Evolutionary conservation across 2,113 vertebrate genomes (phyloP).

Genomic region (Sardina pilchardus): DNA sequence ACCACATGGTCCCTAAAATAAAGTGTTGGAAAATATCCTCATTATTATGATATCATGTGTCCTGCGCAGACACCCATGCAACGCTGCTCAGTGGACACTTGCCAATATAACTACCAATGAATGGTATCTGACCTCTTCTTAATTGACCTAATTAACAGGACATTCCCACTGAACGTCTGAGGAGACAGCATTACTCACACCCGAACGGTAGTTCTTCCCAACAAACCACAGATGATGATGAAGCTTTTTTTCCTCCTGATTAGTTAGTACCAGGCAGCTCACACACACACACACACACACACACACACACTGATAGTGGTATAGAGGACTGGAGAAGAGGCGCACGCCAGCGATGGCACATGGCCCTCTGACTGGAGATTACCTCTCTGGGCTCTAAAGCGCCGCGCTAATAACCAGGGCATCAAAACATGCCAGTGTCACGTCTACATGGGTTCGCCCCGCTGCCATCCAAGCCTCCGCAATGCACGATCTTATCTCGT

Average conservation of each 20-base stretch:
- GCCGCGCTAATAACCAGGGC: not conserved
- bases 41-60: not conserved
- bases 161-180: not conserved
- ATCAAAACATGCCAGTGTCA: not conserved
- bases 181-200: not conserved
- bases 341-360: not conserved
- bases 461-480: not conserved
- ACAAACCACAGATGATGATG: not conserved
- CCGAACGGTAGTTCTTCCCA: not conserved
- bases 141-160: not conserved
- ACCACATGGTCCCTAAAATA: not conserved
- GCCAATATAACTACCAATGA: not conserved
- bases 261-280: not conserved
- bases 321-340: not conserved
- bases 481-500: not conserved
- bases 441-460: not conserved
- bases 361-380: not conserved
- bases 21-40: not conserved
- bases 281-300: slow-evolving; percentile 6
- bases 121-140: not conserved
- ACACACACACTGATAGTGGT: not conserved
- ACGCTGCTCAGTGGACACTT: not conserved
- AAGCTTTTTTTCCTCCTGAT: not conserved
- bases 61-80: not conserved
- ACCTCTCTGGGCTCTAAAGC: not conserved